Base-by-base conservation (phyloP, 2,888 invertebrate species). In the Timema podura region DNA sequence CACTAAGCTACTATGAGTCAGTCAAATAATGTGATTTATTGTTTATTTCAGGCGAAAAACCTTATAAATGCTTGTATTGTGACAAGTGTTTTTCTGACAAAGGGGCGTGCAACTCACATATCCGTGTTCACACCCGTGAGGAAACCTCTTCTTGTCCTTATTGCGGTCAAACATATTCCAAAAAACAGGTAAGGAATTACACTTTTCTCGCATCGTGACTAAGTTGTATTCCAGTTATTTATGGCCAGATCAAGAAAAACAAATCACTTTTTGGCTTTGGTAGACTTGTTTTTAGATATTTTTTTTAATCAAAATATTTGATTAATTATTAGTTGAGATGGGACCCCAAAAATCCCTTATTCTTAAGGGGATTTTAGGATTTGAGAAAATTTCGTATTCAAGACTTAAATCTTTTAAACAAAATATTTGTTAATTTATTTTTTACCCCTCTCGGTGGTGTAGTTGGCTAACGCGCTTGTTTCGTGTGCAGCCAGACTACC, bases 41-140 rank as follows among this genome's bases (percentile, higher is more conserved):
- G 46, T 66, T 13, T n/a, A 16, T 11, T 70, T 15, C 71, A 76
- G 76, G 76, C 9, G 76, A 76, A 68, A 77, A 77, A 68, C 77
- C 77, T 8, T 77, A 76, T 71, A 74, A 77, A 70, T 77, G 77
- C 69, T 71, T 75, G 44, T 75, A 74, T 69, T 77, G 77, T 73
- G 73, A 73, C 61, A 76, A 76, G 70, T 66, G 75, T 51, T 77
- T 77, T 70, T 76, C 76, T 8, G 77, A 77, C 73, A 76, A 76
- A 67, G 77, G 76, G 46, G 76, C 77, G 3, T 77, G 76, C 69
- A 77, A 77, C 65, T 76, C 77, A 30, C 77, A 77, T 67, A 76
- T 76, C 59, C 67, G 75, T 46, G 76, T 77, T 15, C 77, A 77
- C 71, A 76, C 76, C 11, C 73, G 76, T 10, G 76, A 76, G 48